A percentile compares a stretch with the other conserved stretches of the same genome.
Evolutionary conservation across 2,888 invertebrate species (phyloP).

Genomic region (Geophilus truncorum): DNA sequence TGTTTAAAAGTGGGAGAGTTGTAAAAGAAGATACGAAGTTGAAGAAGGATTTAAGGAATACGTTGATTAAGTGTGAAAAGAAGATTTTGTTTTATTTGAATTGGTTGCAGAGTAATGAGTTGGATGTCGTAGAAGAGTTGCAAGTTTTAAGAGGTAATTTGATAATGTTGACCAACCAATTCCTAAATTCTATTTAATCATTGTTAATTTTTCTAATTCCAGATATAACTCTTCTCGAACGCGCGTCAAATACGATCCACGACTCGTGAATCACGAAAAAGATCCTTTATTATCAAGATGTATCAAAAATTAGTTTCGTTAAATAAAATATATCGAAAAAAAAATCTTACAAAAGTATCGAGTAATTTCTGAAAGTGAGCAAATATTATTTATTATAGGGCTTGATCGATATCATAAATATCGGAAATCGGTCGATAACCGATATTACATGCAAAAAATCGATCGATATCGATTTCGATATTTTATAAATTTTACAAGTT

Average conservation of each 20-base stretch:
- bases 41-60: not conserved
- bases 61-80: not conserved
- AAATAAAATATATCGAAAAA: not conserved
- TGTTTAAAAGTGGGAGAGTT: not conserved
- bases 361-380: not conserved
- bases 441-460: too few species aligned
- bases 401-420: too few species aligned
- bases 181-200: too few species aligned
- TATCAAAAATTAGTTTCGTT: not conserved
- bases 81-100: not conserved
- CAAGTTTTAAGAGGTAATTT: not conserved
- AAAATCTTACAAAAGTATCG: not conserved
- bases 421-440: too few species aligned
- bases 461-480: too few species aligned
- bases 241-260: not conserved
- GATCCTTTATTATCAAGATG: not conserved
- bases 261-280: not conserved
- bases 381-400: too few species aligned
- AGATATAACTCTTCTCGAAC: not conserved
- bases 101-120: not conserved
- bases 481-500: too few species aligned
- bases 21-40: not conserved
- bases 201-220: too few species aligned
- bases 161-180: too few species aligned
- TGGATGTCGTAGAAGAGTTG: not conserved